Evolutionary conservation across 2,888 invertebrate species (phyloP).

Genomic region (Hypercompe scribonia): DNA sequence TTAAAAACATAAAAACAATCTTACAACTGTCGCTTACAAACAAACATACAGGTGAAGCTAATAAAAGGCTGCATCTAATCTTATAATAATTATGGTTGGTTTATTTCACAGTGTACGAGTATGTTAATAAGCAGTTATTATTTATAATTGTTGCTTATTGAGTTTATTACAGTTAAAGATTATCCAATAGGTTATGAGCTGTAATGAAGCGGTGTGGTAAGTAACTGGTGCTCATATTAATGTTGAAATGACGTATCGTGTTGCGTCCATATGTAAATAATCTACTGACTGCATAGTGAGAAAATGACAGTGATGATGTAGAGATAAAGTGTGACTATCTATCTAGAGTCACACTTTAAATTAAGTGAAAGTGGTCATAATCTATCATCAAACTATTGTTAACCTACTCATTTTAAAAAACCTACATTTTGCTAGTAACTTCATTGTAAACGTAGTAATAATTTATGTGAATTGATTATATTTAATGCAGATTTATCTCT

Average conservation of each 20-base stretch:
- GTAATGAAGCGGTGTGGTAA: constrained; percentile 49
- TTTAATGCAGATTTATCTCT: no score
- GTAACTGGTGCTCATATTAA: constrained; percentile 32
- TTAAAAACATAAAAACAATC: no score
- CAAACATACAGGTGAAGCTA: no score
- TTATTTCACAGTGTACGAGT: background rate
- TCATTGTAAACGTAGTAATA: background rate
- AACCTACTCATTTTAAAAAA: constrained; percentile 4
- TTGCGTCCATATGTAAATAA: constrained; percentile 25
- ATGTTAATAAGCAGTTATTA: constrained; percentile 36
- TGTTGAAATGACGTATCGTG: constrained; percentile 45
- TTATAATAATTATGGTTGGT: background rate
- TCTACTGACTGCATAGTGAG: background rate
- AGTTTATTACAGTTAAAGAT: constrained; percentile 40
- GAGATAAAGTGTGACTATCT: background rate
- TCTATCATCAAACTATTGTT: constrained; percentile 1
- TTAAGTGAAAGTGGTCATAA: background rate
- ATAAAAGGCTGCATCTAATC: no score
- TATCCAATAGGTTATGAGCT: constrained; percentile 53
- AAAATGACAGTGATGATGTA: background rate
- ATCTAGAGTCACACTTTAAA: background rate
- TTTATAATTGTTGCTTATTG: constrained; percentile 41
- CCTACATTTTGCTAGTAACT: background rate
- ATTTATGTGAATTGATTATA: no score
- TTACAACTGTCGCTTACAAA: background rate